Percentiles rank a stretch among this genome's conserved stretches.
phyloP scores from a whole-genome alignment of 2,113 vertebrate genomes.

The Crotalus viridis region DNA sequence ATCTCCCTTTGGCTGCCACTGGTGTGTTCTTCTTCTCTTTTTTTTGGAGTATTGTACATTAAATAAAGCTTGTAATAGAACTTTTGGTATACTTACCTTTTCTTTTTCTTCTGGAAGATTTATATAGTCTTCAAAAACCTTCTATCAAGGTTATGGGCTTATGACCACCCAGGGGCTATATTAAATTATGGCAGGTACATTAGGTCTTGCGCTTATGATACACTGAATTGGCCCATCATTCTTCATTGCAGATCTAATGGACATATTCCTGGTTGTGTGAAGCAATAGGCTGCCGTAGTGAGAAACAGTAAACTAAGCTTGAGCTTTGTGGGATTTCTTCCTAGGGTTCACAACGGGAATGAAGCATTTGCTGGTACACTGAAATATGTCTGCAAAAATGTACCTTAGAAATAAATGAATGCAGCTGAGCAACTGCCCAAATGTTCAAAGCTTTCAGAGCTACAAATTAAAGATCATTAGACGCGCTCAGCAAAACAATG shows the following conservation, averaged over 20 bases:
- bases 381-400: conserved; percentile 32
- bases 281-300: conserved; percentile 35
- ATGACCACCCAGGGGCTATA: conserved; percentile 37
- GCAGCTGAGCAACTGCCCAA: conserved; percentile 35
- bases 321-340: conserved; percentile 44
- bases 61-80: conserved; percentile 40
- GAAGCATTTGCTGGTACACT: conserved; percentile 31
- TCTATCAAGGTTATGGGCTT: conserved; percentile 47
- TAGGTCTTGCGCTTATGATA: conserved; percentile 44
- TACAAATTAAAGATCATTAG: conserved; percentile 39
- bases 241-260: conserved; percentile 47
- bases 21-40: conserved; percentile 31
- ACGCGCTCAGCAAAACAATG: conserved; percentile 37
- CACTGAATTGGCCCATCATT: conserved; percentile 42
- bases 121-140: conserved; percentile 50
- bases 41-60: conserved; percentile 38
- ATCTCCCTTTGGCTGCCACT: conserved; percentile 24
- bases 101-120: conserved; percentile 50
- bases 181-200: conserved; percentile 48
- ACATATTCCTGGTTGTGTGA: conserved; percentile 48
- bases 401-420: conserved; percentile 13
- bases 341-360: conserved; percentile 35
- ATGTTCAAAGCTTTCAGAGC: conserved; percentile 30
- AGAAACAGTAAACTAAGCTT: conserved; percentile 44
- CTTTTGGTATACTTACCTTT: conserved; percentile 41